Base-by-base conservation (phyloP, 2,888 invertebrate species). In the Augochlorella aurata region DNA sequence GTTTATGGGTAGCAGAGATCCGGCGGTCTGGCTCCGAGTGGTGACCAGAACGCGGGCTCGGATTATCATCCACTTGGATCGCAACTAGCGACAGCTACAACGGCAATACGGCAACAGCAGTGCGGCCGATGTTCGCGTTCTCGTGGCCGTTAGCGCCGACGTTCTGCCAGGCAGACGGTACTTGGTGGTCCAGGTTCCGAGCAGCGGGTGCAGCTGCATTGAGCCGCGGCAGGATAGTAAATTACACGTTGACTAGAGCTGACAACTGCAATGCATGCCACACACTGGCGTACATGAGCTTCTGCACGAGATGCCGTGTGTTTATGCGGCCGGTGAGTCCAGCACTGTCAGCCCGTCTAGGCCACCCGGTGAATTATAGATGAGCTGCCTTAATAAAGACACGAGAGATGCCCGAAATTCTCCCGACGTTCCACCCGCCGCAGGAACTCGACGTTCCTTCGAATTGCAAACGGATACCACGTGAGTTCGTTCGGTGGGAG, bases 171-270 rank as follows among this genome's bases (percentile, higher is more conserved):
- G 77, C 74, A 72, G 85, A 83, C 81, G 83, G 79, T 69, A 68
- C 74, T 79, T 61, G 70, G 68, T 61, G 83, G 85, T 75, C 83
- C 85, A 81, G 83, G 76, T 44, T 66, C 72, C 76, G 79, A 80
- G 74, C 80, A 81, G 73, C 79, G 87, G 82, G 87, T 87, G 88
- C 89, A 90, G 85, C 87, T 87, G 85, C 89, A 90, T 87, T 89
- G 85, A 81, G 79, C 79, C 82, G 82, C 71, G 74, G 81, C 84
- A 74, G 81, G 85, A 87, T 88, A 90, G 91, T 92, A 92, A 92
- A 92, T 92, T 92, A 92, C 91, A 87, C 91, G 92, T 90, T 92
- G 92, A 92, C 92, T 92, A 90, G 90, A 89, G 86, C 91, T 92
- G 92, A 92, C 92, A 92, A 90, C 89, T 88, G 90, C 92, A 92